phyloP scores from a whole-genome alignment of 1,140 invertebrate genomes.

The Grapholita molesta region DNA sequence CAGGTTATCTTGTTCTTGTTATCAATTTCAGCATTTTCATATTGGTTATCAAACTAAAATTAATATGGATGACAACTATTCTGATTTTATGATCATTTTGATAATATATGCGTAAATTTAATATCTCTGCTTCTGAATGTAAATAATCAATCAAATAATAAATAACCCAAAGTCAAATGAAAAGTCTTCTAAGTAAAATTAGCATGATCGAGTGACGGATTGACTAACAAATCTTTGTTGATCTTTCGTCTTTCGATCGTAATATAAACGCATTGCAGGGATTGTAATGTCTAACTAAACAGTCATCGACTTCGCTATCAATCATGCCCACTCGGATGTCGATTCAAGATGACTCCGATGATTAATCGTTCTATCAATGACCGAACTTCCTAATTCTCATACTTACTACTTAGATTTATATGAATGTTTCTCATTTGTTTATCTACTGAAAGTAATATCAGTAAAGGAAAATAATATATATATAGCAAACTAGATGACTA shows the following conservation, averaged over 20 bases:
- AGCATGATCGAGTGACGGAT: neutral
- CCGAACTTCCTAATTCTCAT: conserved; percentile 8
- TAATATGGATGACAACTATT: too few species aligned
- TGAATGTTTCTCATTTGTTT: neutral
- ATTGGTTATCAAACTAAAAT: too few species aligned
- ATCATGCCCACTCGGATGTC: conserved; percentile 40
- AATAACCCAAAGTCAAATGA: too few species aligned
- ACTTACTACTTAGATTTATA: neutral
- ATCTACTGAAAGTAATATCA: neutral
- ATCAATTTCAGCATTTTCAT: too few species aligned
- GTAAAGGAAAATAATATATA: too few species aligned
- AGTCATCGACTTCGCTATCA: conserved; percentile 37
- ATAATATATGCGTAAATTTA: too few species aligned
- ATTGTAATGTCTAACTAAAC: conserved; percentile 1
- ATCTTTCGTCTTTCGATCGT: neutral
- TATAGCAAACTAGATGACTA: too few species aligned
- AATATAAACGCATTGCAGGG: neutral
- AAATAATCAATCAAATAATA: too few species aligned
- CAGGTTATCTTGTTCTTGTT: too few species aligned
- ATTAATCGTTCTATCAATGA: conserved; percentile 42
- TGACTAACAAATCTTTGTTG: conserved; percentile 4
- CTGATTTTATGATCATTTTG: too few species aligned
- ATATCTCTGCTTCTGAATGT: too few species aligned
- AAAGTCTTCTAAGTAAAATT: neutral
- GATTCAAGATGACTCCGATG: conserved; percentile 43